A percentile compares a stretch with the other conserved stretches of the same genome.
These are phyloP conservation scores for Gryllus longicercus DNA, from an alignment of 2,888 invertebrate genomes.

Conservation along the genomic window DNA sequence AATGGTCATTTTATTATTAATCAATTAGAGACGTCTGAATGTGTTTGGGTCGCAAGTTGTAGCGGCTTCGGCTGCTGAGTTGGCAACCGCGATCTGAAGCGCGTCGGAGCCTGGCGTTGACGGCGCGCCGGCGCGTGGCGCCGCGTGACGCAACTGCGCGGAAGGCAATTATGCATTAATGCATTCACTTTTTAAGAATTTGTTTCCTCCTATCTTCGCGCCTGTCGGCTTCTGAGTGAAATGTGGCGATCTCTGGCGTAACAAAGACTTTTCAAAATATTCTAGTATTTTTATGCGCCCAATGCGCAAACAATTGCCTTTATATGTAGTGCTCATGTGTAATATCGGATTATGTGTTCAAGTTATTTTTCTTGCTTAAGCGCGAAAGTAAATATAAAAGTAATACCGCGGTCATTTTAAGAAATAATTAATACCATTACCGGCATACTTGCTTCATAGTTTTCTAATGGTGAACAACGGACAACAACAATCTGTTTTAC, in stretches of 20 bases:
- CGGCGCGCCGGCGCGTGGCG: constrained; percentile 1
- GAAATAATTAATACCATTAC: too few relatives aligned
- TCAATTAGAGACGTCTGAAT: too few relatives aligned
- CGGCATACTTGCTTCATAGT: too few relatives aligned
- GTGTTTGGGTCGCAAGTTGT: background rate
- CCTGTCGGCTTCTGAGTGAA: background rate
- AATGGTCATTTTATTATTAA: too few relatives aligned
- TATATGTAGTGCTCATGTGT: too few relatives aligned
- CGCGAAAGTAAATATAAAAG: too few relatives aligned
- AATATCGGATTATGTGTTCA: too few relatives aligned
- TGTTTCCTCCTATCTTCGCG: background rate
- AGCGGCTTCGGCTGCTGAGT: background rate
- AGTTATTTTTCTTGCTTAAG: background rate
- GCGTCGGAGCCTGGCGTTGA: background rate
- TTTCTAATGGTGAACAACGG: too few relatives aligned
- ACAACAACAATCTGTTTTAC: too few relatives aligned
- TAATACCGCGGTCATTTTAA: too few relatives aligned
- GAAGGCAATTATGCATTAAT: background rate
- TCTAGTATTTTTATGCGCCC: too few relatives aligned
- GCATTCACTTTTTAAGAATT: background rate
- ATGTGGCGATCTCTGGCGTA: background rate
- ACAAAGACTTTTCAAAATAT: background rate
- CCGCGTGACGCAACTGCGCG: background rate
- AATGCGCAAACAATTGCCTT: too few relatives aligned
- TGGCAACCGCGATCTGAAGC: background rate